Percentiles rank a stretch among this genome's conserved stretches.
Evolutionary conservation across 2,797 vertebrate genomes (phyloP).

Genomic region (Molossus molossus): DNA sequence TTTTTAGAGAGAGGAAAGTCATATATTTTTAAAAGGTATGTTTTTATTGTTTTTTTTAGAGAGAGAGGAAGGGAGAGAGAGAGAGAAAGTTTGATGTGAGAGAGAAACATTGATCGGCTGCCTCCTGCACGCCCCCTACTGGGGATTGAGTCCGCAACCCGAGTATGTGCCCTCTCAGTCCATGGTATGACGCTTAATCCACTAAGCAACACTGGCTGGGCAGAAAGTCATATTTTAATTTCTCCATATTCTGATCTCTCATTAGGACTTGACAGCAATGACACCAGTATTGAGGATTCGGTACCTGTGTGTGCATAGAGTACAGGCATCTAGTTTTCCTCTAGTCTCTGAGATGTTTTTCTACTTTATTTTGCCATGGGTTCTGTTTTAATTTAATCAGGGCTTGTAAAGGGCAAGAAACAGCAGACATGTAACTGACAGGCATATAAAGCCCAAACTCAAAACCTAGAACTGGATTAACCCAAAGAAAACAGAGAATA

Average conservation of each 20-base stretch:
- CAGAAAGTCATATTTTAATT: background rate
- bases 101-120: too few relatives aligned
- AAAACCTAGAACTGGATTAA: background rate
- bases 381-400: background rate
- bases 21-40: too few relatives aligned
- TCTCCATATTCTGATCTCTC: background rate
- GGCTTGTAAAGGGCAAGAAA: background rate
- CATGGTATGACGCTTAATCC: too few relatives aligned
- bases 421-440: background rate
- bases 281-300: background rate
- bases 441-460: background rate
- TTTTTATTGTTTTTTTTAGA: too few relatives aligned
- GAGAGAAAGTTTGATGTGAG: too few relatives aligned
- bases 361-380: background rate
- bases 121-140: too few relatives aligned
- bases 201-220: too few relatives aligned
- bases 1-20: background rate
- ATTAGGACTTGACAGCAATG: background rate
- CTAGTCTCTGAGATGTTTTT: background rate
- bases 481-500: background rate
- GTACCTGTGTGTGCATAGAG: background rate
- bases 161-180: too few relatives aligned
- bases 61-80: too few relatives aligned
- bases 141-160: too few relatives aligned
- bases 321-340: background rate